Evolutionary conservation across 2,113 vertebrate genomes (phyloP), one percentile per base, ranked within the genome.

Genomic region (Noturus placidus): DNA sequence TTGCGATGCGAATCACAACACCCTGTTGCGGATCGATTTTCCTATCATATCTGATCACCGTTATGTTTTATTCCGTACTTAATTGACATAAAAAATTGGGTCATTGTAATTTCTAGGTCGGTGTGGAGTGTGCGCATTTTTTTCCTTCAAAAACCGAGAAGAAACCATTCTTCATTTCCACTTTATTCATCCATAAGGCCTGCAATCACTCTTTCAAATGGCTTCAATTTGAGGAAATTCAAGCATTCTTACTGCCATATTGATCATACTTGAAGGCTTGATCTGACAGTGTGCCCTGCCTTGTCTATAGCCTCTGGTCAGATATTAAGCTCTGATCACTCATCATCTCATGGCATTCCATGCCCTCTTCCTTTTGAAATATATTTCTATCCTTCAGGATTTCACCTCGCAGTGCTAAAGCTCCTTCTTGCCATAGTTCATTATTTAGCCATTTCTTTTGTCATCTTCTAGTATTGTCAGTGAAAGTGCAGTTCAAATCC

Each of bases 241-340:
- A 30, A 30, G 56, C 84, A 46, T 56, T 25, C 38, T 52, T 77
- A 20, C 57, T n/a, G 57, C 82, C 67, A n/a, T 82, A 74, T 59
- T 57, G 56, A 82, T 82, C 56, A 46, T 52, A 69, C 50, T 82
- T 61, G 67, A 82, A 82, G 79, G 35, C 42, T 30, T 87, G 79
- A 87, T 87, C 69, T 46, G 33, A 74, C 50, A 59, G 65, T 17
- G 35, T 82, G 86, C 86, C 52, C 63, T 72, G 35, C 67, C 69
- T 74, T 87, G 65, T 17, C 79, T 74, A 61, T 72, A 61, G 86
- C 86, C 67, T 59, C 86, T 82, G 67, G 79, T 82, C 67, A 82
- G 56, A 82, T 82, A 33, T 77, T 13, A 76, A 77, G 81, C 87
- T 87, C 35, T 74, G 72, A 84, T 77, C 54, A 27, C 70, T 77